Conservation (phyloP, 2,888 invertebrate genomes). For the Xylota segnis region DNA sequence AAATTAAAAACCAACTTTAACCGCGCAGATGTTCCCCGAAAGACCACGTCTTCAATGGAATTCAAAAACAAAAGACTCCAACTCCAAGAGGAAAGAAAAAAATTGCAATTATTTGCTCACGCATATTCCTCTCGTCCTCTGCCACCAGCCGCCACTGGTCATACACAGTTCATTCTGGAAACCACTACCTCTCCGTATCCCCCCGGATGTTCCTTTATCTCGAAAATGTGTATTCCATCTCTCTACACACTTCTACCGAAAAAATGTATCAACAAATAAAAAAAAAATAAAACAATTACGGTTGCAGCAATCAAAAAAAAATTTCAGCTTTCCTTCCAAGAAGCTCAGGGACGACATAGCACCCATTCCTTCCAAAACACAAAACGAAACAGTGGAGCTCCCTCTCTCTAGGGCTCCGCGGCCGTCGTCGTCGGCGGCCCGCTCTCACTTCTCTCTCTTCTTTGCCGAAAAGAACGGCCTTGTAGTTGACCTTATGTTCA, state of each 20-base stretch:
- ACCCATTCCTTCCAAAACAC: constrained; percentile 46
- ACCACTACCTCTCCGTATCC: constrained; percentile 27
- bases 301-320: constrained; percentile 62
- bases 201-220: constrained; percentile 34
- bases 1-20: constrained; percentile 44
- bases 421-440: no score
- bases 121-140: constrained; percentile 35
- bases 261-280: constrained; percentile 32
- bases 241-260: constrained; percentile 34
- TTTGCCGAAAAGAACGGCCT: constrained; percentile 69
- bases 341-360: constrained; percentile 50
- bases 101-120: constrained; percentile 70
- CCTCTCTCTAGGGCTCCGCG: constrained; percentile 37
- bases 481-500: constrained; percentile 76
- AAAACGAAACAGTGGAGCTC: constrained; percentile 43
- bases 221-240: constrained; percentile 32
- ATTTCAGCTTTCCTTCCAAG: constrained; percentile 61
- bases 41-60: constrained; percentile 62
- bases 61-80: constrained; percentile 39
- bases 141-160: constrained; percentile 35
- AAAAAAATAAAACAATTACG: constrained; percentile 43
- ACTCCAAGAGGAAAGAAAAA: constrained; percentile 1
- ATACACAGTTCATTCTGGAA: constrained; percentile 58
- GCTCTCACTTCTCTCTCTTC: constrained; percentile 4
- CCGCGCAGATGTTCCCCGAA: constrained; percentile 63